Conservation (phyloP, 2,888 invertebrate species). For the Apamea sordens region DNA sequence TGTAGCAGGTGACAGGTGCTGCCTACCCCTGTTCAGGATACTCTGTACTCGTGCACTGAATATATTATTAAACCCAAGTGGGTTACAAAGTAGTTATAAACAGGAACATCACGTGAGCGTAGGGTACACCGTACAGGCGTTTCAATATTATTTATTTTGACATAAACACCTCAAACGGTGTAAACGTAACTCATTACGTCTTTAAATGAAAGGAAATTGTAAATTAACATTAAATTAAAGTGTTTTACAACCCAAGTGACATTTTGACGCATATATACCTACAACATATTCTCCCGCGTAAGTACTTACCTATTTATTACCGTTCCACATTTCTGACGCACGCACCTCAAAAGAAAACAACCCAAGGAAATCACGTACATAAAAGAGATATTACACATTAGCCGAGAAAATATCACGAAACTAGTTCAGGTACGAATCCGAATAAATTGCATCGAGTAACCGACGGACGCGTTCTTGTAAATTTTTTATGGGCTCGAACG, state of each 20-base stretch:
- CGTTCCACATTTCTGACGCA: constrained; percentile 19
- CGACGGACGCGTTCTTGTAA: constrained; percentile 67
- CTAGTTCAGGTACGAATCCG: constrained; percentile 52
- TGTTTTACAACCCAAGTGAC: constrained; percentile 29
- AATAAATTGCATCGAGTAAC: constrained; percentile 73
- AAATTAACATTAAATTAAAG: constrained; percentile 33
- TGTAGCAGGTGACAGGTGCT: constrained; percentile 30
- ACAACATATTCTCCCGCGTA: constrained; percentile 12
- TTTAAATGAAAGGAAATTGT: constrained; percentile 9
- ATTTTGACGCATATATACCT: constrained; percentile 2
- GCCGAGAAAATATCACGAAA: constrained; percentile 47
- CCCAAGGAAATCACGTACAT: constrained; percentile 48
- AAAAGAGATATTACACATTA: constrained; percentile 52
- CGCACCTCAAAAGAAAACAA: constrained; percentile 31
- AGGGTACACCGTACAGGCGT: not conserved
- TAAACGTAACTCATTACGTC: not conserved
- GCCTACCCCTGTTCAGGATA: constrained; percentile 5
- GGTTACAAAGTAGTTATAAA: constrained; percentile 18
- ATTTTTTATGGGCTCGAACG: constrained; percentile 71
- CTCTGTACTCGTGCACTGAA: constrained; percentile 22
- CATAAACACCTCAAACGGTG: constrained; percentile 6
- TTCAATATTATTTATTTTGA: constrained; percentile 12
- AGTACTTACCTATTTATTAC: constrained; percentile 24
- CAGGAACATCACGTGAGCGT: not conserved
- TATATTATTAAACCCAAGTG: constrained; percentile 22